Evolutionary conservation across 2,113 vertebrate species (phyloP), one percentile per base, ranked within the genome.

Genomic region (Labeo catla): DNA sequence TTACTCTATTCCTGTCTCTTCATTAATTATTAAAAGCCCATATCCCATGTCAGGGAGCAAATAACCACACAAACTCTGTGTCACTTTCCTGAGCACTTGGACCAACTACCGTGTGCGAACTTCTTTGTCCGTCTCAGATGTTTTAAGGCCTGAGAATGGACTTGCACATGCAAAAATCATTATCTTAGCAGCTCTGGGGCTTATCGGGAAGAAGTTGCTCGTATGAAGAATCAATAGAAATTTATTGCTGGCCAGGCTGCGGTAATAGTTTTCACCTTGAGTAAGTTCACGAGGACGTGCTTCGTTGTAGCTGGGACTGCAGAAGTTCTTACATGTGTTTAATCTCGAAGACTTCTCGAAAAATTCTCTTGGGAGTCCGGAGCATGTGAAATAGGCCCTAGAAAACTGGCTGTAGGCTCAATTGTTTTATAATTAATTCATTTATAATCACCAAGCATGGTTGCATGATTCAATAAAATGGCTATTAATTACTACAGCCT

Each of bases 251-350:
- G 39, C 68, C 28, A 43, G 84, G 79, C 43, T 23, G 59, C 23
- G 34, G 72, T 86, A 76, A 83, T 80, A 68, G 87, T 89, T 85
- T 86, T 85, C 79, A 85, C 74, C 84, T 87, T 84, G 73, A 73
- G 84, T 72, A 84, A 68, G 72, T 85, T 83, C 80, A 28, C 45
- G 28, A 65, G 63, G 50, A 70, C n/a, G 39, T 54, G 45, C 78
- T 72, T 73, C 23, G 34, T 50, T 76, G 28, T 54, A 76, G 47
- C 28, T 19, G 57, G 6, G 34, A 72, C 50, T 82, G 19, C 59
- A 47, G 39, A 86, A 81, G 36, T 79, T 66, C 47, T 19, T 54
- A 45, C 15, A 54, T 73, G 61, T 83, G 47, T 76, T 79, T 81
- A 87, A 57, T 79, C 11, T 83, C 4, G 57, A 80, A 81, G 77